Evolutionary conservation across 2,797 vertebrate species (phyloP).

Genomic region (Onychomys arenicola): DNA sequence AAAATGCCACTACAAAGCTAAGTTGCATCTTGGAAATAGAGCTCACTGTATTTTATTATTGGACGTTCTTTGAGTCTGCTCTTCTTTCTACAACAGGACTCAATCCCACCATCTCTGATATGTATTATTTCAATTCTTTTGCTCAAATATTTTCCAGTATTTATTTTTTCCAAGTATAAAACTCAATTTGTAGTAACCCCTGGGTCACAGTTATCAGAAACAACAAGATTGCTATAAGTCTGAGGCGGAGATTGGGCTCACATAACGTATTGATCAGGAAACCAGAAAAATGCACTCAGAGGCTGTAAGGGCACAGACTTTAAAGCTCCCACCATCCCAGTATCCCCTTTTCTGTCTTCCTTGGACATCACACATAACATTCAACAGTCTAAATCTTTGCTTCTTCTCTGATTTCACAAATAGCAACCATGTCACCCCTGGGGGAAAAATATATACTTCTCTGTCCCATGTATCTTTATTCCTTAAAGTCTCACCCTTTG

Average conservation of each 20-base stretch:
- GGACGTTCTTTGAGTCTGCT: slow-evolving; percentile 34
- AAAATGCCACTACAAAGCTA: slow-evolving; percentile 29
- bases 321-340: background rate
- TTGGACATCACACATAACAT: background rate
- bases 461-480: background rate
- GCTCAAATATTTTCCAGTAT: slow-evolving; percentile 53
- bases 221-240: slow-evolving; percentile 40
- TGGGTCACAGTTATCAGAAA: slow-evolving; percentile 51
- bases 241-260: slow-evolving; percentile 35
- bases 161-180: slow-evolving; percentile 64
- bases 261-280: slow-evolving; percentile 1
- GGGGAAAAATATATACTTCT: background rate
- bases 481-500: background rate
- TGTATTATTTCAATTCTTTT: slow-evolving; percentile 50
- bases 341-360: background rate
- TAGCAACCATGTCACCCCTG: background rate
- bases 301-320: background rate
- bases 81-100: slow-evolving; percentile 19
- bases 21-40: slow-evolving; percentile 26
- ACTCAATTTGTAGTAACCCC: slow-evolving; percentile 34
- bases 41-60: slow-evolving; percentile 39
- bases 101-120: background rate
- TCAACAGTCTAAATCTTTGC: background rate
- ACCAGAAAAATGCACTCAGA: background rate
- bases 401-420: background rate